These are phyloP conservation scores for Girardia tigrina DNA, from an alignment of 2,888 invertebrate genomes.

Conservation along the genomic window DNA sequence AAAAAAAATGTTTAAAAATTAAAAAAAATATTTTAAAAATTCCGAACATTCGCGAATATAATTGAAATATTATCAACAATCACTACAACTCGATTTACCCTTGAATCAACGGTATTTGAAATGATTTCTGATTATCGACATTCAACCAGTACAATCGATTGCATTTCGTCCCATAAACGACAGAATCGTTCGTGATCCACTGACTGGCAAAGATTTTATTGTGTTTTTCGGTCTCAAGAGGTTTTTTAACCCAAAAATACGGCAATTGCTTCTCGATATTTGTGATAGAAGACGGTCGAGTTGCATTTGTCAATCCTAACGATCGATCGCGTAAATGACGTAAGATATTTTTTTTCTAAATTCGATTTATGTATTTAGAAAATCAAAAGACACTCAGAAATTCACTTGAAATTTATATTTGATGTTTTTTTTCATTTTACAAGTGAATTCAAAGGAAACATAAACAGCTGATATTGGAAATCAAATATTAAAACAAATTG, in stretches of 20 bases:
- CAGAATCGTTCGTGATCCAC: constrained; percentile 83
- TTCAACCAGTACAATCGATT: constrained; percentile 84
- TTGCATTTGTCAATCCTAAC: not conserved
- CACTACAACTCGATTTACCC: too few relatives aligned
- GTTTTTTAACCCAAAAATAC: constrained; percentile 11
- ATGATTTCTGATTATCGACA: constrained; percentile 68
- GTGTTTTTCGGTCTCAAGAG: constrained; percentile 26
- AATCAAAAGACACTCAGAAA: not conserved
- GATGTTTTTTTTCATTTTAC: not conserved
- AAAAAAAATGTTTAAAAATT: too few relatives aligned
- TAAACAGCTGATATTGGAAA: constrained; percentile 15
- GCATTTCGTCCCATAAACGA: constrained; percentile 89
- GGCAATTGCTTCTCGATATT: constrained; percentile 3
- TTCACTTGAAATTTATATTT: constrained; percentile 7
- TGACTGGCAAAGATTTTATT: constrained; percentile 68
- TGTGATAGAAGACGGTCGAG: not conserved
- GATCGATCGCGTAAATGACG: constrained; percentile 15
- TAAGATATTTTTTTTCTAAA: constrained; percentile 7
- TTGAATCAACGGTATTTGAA: constrained; percentile 69
- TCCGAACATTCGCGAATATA: too few relatives aligned
- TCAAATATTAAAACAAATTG: constrained; percentile 6
- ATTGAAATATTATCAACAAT: too few relatives aligned
- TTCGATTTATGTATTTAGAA: not conserved
- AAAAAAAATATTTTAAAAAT: too few relatives aligned
- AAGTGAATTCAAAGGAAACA: not conserved